phyloP scores from a whole-genome alignment of 2,797 vertebrate genomes.

The Ambastaia sidthimunki region DNA sequence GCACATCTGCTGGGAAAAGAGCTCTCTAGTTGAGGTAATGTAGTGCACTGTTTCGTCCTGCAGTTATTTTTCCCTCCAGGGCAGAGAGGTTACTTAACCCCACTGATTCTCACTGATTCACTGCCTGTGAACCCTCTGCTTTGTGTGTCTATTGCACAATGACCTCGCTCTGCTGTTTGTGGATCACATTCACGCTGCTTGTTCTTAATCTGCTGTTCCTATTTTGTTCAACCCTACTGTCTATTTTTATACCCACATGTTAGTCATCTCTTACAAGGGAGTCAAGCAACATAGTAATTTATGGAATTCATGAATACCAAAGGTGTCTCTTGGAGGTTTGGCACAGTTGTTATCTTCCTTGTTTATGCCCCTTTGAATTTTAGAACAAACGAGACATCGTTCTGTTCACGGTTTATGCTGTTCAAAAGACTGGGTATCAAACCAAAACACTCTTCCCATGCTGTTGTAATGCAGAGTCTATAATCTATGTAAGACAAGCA shows the following conservation, averaged over 20 bases:
- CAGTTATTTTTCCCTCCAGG: slow-evolving; percentile 39
- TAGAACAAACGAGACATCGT: slow-evolving; percentile 41
- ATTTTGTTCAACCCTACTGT: slow-evolving; percentile 63
- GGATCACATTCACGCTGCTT: slow-evolving; percentile 32
- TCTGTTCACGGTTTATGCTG: slow-evolving; percentile 38
- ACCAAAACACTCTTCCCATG: neutral
- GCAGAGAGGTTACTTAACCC: slow-evolving; percentile 47
- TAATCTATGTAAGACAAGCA: slow-evolving; percentile 1
- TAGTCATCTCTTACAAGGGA: slow-evolving; percentile 75
- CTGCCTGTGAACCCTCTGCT: slow-evolving; percentile 12
- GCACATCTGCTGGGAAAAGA: slow-evolving; percentile 64
- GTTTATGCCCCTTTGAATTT: slow-evolving; percentile 58
- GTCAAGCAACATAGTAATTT: slow-evolving; percentile 71
- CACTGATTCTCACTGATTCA: slow-evolving; percentile 31
- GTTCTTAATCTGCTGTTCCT: slow-evolving; percentile 64
- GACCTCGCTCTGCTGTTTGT: neutral
- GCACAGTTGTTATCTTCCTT: slow-evolving; percentile 43
- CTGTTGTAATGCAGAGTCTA: slow-evolving; percentile 2
- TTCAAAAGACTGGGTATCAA: slow-evolving; percentile 37
- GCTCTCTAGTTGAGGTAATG: slow-evolving; percentile 67
- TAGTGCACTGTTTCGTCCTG: slow-evolving; percentile 68
- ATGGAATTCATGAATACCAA: slow-evolving; percentile 78
- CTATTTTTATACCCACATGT: slow-evolving; percentile 80
- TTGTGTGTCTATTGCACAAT: slow-evolving; percentile 26
- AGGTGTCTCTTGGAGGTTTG: slow-evolving; percentile 47